phyloP scores from a whole-genome alignment of 2,888 invertebrate species.

The Volucella bombylans region DNA sequence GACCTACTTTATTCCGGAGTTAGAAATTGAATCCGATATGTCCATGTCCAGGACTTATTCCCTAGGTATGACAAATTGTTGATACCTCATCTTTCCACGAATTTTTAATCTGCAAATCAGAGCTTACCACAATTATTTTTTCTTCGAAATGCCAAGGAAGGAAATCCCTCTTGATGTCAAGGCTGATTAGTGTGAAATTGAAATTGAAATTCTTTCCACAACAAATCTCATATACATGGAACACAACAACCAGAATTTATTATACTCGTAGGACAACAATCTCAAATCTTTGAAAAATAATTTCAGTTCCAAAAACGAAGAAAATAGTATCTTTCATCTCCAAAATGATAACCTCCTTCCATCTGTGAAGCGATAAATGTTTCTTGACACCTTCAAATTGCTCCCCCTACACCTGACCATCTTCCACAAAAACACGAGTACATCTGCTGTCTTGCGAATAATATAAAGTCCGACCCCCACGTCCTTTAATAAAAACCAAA shows the following conservation, averaged over 20 bases:
- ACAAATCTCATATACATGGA: conserved; percentile 12
- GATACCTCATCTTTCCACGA: too few relatives aligned
- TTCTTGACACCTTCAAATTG: conserved; percentile 57
- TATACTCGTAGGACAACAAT: conserved; percentile 21
- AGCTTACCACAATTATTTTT: too few relatives aligned
- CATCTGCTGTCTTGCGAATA: conserved; percentile 6
- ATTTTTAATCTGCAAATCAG: too few relatives aligned
- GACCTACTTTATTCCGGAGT: too few relatives aligned
- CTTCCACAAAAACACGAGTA: background rate
- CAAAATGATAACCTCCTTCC: conserved; percentile 42
- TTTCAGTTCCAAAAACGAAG: conserved; percentile 24
- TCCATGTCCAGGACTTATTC: too few relatives aligned
- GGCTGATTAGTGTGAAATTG: too few relatives aligned
- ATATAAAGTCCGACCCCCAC: conserved; percentile 43
- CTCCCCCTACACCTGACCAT: conserved; percentile 10
- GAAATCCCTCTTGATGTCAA: too few relatives aligned
- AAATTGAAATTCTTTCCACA: background rate
- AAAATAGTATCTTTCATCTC: conserved; percentile 39
- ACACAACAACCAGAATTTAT: background rate
- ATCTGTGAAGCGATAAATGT: conserved; percentile 51
- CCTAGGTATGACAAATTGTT: too few relatives aligned
- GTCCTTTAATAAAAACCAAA: conserved; percentile 53
- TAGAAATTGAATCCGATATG: too few relatives aligned
- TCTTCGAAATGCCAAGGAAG: too few relatives aligned
- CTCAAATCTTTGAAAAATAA: conserved; percentile 37